These are phyloP conservation scores for Endotricha flammealis DNA, from an alignment of 2,888 invertebrate genomes.

Conservation along the genomic window DNA sequence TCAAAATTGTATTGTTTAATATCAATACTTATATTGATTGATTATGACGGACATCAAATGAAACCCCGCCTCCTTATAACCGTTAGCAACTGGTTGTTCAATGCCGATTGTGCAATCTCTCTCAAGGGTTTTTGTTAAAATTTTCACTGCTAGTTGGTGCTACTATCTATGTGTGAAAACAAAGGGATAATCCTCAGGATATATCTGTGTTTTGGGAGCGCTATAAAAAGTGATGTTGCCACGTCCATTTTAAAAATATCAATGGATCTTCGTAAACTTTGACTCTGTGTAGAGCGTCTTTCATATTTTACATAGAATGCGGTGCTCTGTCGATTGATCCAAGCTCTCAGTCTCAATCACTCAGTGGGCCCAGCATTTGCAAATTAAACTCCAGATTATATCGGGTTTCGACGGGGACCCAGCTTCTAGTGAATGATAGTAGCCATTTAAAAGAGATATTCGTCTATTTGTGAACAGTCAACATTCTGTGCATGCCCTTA, in stretches of 20 bases:
- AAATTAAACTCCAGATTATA: constrained; percentile 61
- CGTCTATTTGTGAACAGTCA: constrained; percentile 9
- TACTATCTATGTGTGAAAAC: too few species aligned
- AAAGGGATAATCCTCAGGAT: too few species aligned
- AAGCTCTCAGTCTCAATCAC: constrained; percentile 65
- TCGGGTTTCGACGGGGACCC: constrained; percentile 22
- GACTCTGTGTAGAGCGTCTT: constrained; percentile 45
- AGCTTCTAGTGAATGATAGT: constrained; percentile 6
- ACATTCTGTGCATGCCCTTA: not conserved
- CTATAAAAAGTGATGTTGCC: too few species aligned
- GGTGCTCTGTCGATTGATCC: constrained; percentile 55
- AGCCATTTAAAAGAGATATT: constrained; percentile 9
- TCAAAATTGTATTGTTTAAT: too few species aligned
- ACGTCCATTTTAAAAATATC: constrained; percentile 43
- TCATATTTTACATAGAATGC: constrained; percentile 78
- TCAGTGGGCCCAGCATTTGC: constrained; percentile 49
- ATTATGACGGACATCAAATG: too few species aligned
- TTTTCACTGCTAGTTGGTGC: too few species aligned
- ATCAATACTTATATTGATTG: too few species aligned
- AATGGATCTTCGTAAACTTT: constrained; percentile 33
- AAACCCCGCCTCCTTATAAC: too few species aligned
- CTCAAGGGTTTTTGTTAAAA: too few species aligned
- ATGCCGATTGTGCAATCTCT: too few species aligned
- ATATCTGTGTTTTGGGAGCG: too few species aligned
- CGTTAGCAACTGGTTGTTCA: too few species aligned